These are phyloP conservation scores for Peromyscus melanophrys DNA, from an alignment of 2,797 vertebrate genomes.

Conservation along the genomic window DNA sequence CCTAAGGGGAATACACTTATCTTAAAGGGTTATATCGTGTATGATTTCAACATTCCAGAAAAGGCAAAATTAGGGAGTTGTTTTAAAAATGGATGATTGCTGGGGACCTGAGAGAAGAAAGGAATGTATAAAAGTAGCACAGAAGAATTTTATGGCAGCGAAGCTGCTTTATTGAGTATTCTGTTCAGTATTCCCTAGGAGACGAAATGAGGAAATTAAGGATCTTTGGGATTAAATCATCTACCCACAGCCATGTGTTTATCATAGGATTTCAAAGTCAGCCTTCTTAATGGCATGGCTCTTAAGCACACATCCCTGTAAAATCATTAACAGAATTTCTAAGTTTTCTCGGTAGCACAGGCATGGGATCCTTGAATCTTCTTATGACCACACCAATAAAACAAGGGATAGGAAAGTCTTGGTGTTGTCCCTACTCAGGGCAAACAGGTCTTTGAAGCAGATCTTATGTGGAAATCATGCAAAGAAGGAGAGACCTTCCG, in stretches of 20 bases:
- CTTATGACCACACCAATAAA: neutral
- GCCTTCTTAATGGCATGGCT: neutral
- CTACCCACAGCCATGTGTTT: neutral
- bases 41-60: neutral
- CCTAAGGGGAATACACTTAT: neutral
- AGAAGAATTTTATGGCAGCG: neutral
- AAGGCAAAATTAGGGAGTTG: neutral
- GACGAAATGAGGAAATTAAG: conserved; percentile 50
- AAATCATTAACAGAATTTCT: neutral
- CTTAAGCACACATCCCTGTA: neutral
- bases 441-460: neutral
- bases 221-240: neutral
- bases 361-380: neutral
- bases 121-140: neutral
- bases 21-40: neutral
- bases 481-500: neutral
- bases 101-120: neutral
- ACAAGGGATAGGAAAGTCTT: neutral
- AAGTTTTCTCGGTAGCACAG: neutral
- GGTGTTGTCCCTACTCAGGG: neutral
- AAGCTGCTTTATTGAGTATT: neutral
- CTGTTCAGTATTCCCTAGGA: neutral
- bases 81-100: neutral
- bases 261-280: neutral
- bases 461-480: neutral